These are phyloP conservation scores for Ophiothrix spiculata DNA, from an alignment of 35 echinoderm and acorn worm genomes.

Conservation along the genomic window DNA sequence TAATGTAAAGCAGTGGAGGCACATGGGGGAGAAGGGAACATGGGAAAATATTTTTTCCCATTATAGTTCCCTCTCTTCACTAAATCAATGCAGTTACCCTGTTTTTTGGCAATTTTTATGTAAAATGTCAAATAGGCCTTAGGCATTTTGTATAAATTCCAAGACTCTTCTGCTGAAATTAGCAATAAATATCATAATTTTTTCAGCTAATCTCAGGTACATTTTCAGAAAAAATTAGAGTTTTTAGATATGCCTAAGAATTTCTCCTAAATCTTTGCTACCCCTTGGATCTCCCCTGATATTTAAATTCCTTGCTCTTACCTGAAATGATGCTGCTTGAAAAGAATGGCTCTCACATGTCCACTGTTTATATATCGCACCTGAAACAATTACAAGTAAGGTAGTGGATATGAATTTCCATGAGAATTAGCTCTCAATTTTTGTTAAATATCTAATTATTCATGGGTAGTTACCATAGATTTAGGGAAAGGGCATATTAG, in stretches of 20 bases:
- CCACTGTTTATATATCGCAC: conserved; percentile 71
- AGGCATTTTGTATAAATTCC: neutral
- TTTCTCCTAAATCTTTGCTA: neutral
- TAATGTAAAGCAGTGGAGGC: neutral
- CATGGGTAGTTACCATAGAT: too few species aligned
- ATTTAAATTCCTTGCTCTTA: conserved; percentile 28
- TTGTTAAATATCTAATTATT: too few species aligned
- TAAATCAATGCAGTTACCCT: neutral
- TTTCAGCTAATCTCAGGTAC: neutral
- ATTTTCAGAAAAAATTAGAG: neutral
- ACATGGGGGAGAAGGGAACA: neutral
- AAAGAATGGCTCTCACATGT: conserved; percentile 68
- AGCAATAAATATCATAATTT: neutral
- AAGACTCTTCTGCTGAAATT: neutral
- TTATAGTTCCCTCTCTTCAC: neutral
- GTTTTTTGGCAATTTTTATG: neutral
- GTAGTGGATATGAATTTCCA: neutral
- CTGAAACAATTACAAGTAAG: conserved; percentile 7
- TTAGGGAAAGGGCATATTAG: too few species aligned
- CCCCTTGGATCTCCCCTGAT: neutral
- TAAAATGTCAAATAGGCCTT: neutral
- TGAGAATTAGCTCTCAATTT: too few species aligned
- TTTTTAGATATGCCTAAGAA: neutral
- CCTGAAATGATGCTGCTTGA: conserved; percentile 85
- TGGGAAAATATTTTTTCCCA: neutral